phyloP scores from a whole-genome alignment of 2,113 vertebrate genomes.

The Sylvilagus bachmani region DNA sequence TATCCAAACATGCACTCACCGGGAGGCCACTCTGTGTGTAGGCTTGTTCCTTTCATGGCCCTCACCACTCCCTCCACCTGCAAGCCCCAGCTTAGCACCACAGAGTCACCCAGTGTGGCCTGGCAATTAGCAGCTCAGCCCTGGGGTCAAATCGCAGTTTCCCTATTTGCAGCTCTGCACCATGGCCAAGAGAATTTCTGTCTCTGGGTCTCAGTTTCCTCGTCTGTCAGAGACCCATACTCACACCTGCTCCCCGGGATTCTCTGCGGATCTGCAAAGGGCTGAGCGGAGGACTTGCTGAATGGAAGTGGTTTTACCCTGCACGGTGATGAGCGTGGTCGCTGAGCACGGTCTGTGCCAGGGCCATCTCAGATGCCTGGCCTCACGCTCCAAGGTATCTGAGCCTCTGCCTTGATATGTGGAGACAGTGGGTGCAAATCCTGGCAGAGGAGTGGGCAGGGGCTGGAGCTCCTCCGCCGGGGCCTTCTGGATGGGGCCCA shows the following conservation, averaged over 20 bases:
- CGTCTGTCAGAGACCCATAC: background rate
- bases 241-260: background rate
- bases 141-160: background rate
- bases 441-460: background rate
- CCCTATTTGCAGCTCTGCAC: background rate
- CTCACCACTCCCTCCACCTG: background rate
- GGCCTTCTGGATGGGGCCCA: background rate
- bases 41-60: background rate
- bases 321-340: background rate
- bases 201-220: constrained; percentile 4
- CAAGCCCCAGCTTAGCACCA: background rate
- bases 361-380: background rate
- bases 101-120: background rate
- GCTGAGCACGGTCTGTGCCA: background rate
- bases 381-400: background rate
- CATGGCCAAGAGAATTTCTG: background rate
- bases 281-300: background rate
- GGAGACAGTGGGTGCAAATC: background rate
- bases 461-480: background rate
- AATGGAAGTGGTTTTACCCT: background rate
- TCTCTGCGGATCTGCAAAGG: background rate
- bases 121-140: background rate
- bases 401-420: background rate
- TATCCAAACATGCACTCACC: background rate
- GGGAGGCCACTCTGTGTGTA: background rate